These are phyloP conservation scores for Allobates femoralis DNA, from an alignment of 2,797 vertebrate genomes.

Conservation along the genomic window DNA sequence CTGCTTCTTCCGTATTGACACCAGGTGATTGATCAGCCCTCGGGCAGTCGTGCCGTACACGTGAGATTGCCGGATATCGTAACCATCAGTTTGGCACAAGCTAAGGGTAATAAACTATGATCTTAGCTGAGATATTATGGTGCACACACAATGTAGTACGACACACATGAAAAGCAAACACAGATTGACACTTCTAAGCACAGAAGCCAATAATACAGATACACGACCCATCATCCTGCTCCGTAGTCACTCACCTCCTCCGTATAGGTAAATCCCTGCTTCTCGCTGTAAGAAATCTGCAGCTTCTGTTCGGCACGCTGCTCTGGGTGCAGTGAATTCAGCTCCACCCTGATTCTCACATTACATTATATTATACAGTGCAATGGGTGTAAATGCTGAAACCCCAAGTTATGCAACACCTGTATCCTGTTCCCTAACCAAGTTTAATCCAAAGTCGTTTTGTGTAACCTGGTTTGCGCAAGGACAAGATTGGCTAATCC, in stretches of 20 bases:
- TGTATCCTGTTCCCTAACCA: background rate
- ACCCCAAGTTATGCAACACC: background rate
- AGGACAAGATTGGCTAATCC: too few species aligned
- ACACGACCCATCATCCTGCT: background rate
- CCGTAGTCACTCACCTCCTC: background rate
- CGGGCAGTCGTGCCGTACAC: too few species aligned
- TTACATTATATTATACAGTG: background rate
- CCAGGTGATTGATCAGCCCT: too few species aligned
- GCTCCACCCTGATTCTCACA: background rate
- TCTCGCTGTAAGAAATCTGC: background rate
- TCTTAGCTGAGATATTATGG: too few species aligned
- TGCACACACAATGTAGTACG: too few species aligned
- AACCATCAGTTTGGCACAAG: too few species aligned
- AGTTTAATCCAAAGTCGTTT: background rate
- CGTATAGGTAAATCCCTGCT: background rate
- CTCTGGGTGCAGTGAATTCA: background rate
- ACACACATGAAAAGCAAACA: too few species aligned
- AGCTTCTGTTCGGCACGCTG: background rate
- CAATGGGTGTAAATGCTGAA: too few species aligned
- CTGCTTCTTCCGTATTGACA: too few species aligned
- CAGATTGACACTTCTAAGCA: background rate
- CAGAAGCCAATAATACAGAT: too few species aligned
- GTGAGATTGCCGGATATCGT: too few species aligned
- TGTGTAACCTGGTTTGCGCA: background rate
- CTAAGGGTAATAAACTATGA: too few species aligned